These are phyloP conservation scores for Zonitis immaculata DNA, from an alignment of 2,888 invertebrate genomes.

Conservation along the genomic window DNA sequence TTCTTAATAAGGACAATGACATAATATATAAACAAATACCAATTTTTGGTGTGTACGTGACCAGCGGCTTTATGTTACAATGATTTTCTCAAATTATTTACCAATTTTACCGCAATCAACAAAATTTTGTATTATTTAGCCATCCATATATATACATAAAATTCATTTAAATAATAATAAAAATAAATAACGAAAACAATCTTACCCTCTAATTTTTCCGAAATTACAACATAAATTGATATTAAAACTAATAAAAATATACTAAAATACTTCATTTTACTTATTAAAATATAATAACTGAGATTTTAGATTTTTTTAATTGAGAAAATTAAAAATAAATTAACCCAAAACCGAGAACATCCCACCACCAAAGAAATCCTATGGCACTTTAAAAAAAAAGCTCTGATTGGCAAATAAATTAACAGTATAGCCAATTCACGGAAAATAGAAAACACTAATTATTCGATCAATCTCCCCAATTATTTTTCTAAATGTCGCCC, in stretches of 20 bases:
- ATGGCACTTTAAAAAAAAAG: constrained; percentile 14
- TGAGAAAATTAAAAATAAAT: not conserved
- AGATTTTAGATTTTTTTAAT: not conserved
- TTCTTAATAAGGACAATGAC: constrained; percentile 17
- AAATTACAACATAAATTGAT: not conserved
- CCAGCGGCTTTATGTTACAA: not conserved
- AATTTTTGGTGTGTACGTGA: constrained; percentile 14
- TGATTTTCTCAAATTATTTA: not conserved
- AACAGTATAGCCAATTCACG: constrained; percentile 7
- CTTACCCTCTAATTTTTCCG: not conserved
- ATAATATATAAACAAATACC: constrained; percentile 17
- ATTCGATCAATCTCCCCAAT: not conserved
- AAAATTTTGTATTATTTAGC: no score
- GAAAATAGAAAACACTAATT: not conserved
- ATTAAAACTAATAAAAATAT: not conserved
- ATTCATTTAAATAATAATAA: no score
- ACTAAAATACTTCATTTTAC: not conserved
- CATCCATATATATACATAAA: no score
- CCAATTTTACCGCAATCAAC: not conserved
- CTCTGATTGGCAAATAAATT: not conserved
- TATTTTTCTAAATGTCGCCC: not conserved
- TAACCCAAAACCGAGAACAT: not conserved
- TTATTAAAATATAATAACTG: not conserved
- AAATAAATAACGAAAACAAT: not conserved
- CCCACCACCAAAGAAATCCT: constrained; percentile 13